Base-by-base conservation (phyloP, 2,888 invertebrate species). In the Temnothorax ravouxi region DNA sequence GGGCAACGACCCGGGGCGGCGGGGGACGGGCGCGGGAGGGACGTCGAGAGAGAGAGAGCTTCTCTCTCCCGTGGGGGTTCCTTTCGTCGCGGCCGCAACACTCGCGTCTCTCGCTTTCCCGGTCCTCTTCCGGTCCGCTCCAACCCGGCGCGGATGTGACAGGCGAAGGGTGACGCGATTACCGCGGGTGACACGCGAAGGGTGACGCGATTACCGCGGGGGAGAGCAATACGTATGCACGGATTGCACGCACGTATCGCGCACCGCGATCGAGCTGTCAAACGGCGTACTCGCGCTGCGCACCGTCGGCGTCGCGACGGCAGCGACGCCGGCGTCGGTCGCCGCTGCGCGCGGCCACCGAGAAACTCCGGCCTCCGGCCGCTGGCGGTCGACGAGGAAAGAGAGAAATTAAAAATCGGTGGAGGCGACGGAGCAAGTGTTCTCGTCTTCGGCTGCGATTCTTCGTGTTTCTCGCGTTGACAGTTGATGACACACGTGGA, bases 241-340 rank as follows among this genome's bases (percentile, higher is more conserved):
- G 62, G n/a, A 62, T 15, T 25, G 52, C 62, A 44, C 85, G 66
- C 62, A 47, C 61, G 75, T 64, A 85, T 52, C 85, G 61, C 81
- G 76, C 76, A 74, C 74, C 59, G 47, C 64, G 56, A 86, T 74
- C 66, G 67, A 87, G 86, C 84, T 81, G 83, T 86, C 88, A 83
- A 86, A 88, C 81, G 75, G 44, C 72, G 66, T 74, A 83, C 76
- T 72, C 52, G 47, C 50, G 62, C 15, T 61, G 62, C 76, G 76
- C 52, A 64, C 64, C 21, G 21, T 50, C 75, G 44, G 50, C 50
- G 64, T 38, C 50, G 38, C 64, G 76, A 64, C 62, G 76, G 2
- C 47, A 75, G 74, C 72, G 72, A 72, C 72, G 71, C 29, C 72
- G 56, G 61, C 74, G 75, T 50, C 56, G 41, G n/a, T 13, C 34